Conservation (phyloP, 2,797 vertebrate genomes). For the Xenopus petersii region DNA sequence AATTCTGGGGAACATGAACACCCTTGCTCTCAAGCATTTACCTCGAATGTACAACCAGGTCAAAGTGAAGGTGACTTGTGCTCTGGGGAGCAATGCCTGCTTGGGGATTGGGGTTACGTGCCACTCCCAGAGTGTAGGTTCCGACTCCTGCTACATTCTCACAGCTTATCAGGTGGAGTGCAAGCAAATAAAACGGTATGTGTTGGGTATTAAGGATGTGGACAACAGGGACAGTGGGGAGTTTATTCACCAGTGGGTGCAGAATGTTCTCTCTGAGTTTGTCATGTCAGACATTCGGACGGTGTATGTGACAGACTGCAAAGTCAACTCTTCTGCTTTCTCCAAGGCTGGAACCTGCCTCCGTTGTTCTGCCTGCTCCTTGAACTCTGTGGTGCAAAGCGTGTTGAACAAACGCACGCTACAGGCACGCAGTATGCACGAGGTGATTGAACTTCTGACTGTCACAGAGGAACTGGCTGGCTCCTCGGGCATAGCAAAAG, state of each 20-base stretch:
- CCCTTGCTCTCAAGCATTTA: constrained; percentile 90
- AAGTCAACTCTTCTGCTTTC: constrained; percentile 78
- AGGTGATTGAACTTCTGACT: constrained; percentile 88
- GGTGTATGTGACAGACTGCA: constrained; percentile 90
- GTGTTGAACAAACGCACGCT: constrained; percentile 92
- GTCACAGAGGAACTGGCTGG: constrained; percentile 87
- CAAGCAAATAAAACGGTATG: constrained; percentile 87
- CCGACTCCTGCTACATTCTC: constrained; percentile 89
- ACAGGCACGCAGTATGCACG: constrained; percentile 92
- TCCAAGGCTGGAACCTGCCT: constrained; percentile 88
- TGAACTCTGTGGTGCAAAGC: constrained; percentile 90
- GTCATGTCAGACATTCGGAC: constrained; percentile 98
- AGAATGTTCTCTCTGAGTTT: constrained; percentile 96
- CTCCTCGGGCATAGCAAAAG: constrained; percentile 78
- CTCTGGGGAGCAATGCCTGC: constrained; percentile 89
- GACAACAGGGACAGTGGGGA: constrained; percentile 87
- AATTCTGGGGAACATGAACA: constrained; percentile 92
- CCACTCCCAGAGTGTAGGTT: constrained; percentile 87
- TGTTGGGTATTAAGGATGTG: constrained; percentile 87
- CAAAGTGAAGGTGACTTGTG: constrained; percentile 97
- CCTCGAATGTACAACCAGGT: constrained; percentile 99
- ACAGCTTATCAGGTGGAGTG: constrained; percentile 94
- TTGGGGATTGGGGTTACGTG: constrained; percentile 94
- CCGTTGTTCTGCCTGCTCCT: constrained; percentile 89
- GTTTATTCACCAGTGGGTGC: constrained; percentile 95